Evolutionary conservation across 2,113 vertebrate species (phyloP).

Genomic region (Pseudonaja textilis): DNA sequence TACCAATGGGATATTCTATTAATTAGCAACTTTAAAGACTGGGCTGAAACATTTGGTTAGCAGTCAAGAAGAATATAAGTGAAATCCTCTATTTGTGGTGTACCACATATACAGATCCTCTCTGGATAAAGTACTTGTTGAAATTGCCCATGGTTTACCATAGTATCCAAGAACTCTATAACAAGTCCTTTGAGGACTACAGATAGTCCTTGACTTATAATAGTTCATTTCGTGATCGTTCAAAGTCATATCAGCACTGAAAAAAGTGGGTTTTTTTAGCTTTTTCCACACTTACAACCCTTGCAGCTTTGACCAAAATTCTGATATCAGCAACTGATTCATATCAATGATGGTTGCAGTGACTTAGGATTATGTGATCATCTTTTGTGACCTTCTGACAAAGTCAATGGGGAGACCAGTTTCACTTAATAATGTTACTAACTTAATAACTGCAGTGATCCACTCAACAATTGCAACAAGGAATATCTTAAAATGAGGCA

Average conservation of each 20-base stretch:
- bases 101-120: neutral
- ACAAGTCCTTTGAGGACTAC: neutral
- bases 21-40: neutral
- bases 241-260: neutral
- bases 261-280: neutral
- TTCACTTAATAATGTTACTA: neutral
- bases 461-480: neutral
- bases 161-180: neutral
- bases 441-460: neutral
- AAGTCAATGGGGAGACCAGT: neutral
- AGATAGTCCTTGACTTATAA: neutral
- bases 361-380: neutral
- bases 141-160: neutral
- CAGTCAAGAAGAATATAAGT: neutral
- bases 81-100: neutral
- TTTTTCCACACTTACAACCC: neutral
- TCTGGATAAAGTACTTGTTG: neutral
- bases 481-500: neutral
- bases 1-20: neutral
- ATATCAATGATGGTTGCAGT: neutral
- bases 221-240: neutral
- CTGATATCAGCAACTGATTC: neutral
- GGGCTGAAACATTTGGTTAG: neutral
- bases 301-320: neutral
- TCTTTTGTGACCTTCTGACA: neutral